phyloP scores from a whole-genome alignment of 1,140 invertebrate genomes.

The Listronotus oregonensis region DNA sequence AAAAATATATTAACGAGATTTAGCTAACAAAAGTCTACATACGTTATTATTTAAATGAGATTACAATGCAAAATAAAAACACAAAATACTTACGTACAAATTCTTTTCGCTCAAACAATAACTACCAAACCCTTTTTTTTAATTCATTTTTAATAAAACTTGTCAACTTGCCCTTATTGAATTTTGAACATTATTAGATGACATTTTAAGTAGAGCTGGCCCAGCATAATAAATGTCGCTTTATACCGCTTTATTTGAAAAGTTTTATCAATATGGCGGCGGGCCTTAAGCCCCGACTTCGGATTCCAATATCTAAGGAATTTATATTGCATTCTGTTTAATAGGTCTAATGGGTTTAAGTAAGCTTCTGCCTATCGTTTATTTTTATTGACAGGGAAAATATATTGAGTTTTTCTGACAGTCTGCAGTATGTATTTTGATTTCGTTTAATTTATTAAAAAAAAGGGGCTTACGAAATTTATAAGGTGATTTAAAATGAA shows the following conservation, averaged over 20 bases:
- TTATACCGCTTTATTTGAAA: constrained; percentile 33
- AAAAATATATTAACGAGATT: no score
- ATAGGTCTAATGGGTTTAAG: constrained; percentile 27
- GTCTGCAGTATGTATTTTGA: no score
- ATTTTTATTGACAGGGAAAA: not conserved
- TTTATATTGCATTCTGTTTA: constrained; percentile 39
- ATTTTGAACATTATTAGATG: constrained; percentile 18
- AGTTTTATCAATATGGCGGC: constrained; percentile 36
- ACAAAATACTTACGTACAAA: no score
- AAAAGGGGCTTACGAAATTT: no score
- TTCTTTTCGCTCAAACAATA: no score
- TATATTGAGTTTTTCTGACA: no score
- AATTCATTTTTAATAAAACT: not conserved
- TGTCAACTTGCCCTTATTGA: not conserved
- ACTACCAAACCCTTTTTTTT: no score
- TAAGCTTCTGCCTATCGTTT: constrained; percentile 9
- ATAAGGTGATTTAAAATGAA: no score
- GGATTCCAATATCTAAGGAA: constrained; percentile 37
- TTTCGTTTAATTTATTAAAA: no score
- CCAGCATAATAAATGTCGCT: constrained; percentile 23
- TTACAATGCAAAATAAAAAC: no score
- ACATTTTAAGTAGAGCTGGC: constrained; percentile 3
- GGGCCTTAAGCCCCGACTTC: constrained; percentile 24
- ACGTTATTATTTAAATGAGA: no score
- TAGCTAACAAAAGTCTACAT: no score